Percentiles rank a stretch among this genome's conserved stretches.
These are phyloP conservation scores for Oryzaephilus surinamensis DNA, from an alignment of 1,140 invertebrate genomes.

Conservation along the genomic window DNA sequence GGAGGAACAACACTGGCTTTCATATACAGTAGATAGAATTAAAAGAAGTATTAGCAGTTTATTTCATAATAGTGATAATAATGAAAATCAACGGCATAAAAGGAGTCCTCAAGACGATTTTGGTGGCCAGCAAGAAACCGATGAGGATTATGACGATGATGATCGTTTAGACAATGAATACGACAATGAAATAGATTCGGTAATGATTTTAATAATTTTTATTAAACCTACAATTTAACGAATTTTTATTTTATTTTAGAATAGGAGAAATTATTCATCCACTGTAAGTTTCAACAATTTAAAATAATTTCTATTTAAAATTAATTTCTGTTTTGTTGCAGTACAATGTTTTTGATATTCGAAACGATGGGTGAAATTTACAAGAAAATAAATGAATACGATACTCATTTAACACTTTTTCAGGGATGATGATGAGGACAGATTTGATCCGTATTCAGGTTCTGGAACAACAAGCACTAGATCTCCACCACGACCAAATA, in stretches of 20 bases:
- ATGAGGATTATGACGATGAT: slow-evolving; percentile 10
- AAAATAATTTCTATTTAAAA: too few species aligned
- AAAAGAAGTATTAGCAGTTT: slow-evolving; percentile 26
- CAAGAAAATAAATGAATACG: too few species aligned
- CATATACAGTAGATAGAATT: slow-evolving; percentile 26
- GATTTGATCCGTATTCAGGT: too few species aligned
- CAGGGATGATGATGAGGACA: slow-evolving; percentile 1
- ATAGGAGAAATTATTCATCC: not conserved
- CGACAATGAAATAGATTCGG: not conserved
- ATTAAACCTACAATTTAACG: too few species aligned
- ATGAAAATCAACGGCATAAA: slow-evolving; percentile 3
- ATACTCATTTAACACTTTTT: too few species aligned
- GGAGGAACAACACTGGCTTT: slow-evolving; percentile 30
- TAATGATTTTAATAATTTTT: not conserved
- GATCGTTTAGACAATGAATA: slow-evolving; percentile 1
- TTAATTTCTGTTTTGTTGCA: too few species aligned
- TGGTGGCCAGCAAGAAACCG: slow-evolving; percentile 6
- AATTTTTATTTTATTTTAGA: not conserved
- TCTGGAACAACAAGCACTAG: not conserved
- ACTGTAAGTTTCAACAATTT: too few species aligned
- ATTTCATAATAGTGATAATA: slow-evolving; percentile 4
- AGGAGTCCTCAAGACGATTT: slow-evolving; percentile 8
- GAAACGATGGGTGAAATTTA: too few species aligned
- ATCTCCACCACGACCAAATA: not conserved
- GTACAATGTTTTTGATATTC: too few species aligned